Evolutionary conservation across 2,113 vertebrate species (phyloP).

Genomic region (Nymphicus hollandicus): DNA sequence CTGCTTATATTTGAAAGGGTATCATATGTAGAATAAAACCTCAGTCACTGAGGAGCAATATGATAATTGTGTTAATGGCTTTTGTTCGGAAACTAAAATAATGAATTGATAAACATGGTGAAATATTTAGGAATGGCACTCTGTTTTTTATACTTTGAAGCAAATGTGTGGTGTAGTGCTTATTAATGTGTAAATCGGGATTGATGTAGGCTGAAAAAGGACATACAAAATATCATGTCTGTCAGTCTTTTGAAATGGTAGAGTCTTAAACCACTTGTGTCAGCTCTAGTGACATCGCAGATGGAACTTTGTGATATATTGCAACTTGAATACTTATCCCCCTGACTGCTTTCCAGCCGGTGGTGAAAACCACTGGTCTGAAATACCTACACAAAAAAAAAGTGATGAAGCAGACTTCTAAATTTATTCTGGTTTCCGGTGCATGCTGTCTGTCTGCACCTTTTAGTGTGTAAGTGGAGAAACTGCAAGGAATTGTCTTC

Average conservation of each 20-base stretch:
- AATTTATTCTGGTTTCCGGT: not conserved
- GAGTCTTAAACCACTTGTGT: not conserved
- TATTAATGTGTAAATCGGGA: not conserved
- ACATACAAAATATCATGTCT: fast-evolving
- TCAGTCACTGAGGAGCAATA: not conserved
- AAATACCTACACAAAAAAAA: not conserved
- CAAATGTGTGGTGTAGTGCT: not conserved
- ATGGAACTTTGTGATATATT: not conserved
- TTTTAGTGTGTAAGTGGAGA: not conserved
- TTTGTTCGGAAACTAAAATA: conserved; percentile 2
- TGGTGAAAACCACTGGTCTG: not conserved
- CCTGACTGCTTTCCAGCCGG: not conserved
- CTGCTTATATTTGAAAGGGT: not conserved
- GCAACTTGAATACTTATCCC: not conserved
- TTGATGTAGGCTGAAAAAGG: not conserved
- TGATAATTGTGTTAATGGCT: not conserved
- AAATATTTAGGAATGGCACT: not conserved
- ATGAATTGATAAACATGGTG: not conserved
- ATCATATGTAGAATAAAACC: not conserved
- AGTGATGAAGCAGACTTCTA: not conserved
- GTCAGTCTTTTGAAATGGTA: not conserved
- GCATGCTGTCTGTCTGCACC: not conserved
- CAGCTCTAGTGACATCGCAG: not conserved
- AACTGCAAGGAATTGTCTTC: not conserved
- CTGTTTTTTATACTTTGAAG: not conserved